phyloP scores from a whole-genome alignment of 1,140 invertebrate species.

The Leptoteleia sp. region DNA sequence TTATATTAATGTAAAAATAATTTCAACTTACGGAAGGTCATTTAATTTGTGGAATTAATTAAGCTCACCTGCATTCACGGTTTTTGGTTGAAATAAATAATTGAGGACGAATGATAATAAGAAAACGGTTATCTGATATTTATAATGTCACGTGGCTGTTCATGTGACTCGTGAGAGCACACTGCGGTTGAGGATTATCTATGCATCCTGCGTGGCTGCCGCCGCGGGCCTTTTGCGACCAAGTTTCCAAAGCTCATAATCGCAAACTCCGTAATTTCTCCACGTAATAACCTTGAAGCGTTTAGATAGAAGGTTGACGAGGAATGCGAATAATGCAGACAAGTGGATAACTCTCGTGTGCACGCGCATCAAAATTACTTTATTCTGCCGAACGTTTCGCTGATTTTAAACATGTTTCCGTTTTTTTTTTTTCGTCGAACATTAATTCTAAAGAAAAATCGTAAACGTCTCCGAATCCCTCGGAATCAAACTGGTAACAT shows the following conservation, averaged over 20 bases:
- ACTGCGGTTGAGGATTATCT: conserved; percentile 59
- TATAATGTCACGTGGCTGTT: conserved; percentile 46
- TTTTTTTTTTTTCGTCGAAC: no score
- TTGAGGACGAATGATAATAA: conserved; percentile 30
- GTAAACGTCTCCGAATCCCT: no score
- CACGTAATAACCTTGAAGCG: conserved; percentile 68
- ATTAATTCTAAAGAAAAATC: no score
- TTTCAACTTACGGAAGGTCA: no score
- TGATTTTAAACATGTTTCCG: not conserved
- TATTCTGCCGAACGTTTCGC: conserved; percentile 18
- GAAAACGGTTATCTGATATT: conserved; percentile 54
- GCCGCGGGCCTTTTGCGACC: conserved; percentile 64
- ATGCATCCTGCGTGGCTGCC: conserved; percentile 53
- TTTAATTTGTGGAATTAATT: conserved; percentile 24
- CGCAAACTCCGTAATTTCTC: conserved; percentile 67
- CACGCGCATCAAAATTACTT: conserved; percentile 38
- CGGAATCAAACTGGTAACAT: no score
- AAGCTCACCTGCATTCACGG: not conserved
- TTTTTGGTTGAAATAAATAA: conserved; percentile 40
- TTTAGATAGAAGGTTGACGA: conserved; percentile 60
- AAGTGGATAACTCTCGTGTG: conserved; percentile 34
- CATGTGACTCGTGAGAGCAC: conserved; percentile 50
- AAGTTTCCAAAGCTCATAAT: conserved; percentile 68
- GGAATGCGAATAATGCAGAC: conserved; percentile 65
- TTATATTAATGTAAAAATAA: no score